Base-by-base conservation (phyloP, 2,797 vertebrate species). In the Typhlichthys subterraneus region DNA sequence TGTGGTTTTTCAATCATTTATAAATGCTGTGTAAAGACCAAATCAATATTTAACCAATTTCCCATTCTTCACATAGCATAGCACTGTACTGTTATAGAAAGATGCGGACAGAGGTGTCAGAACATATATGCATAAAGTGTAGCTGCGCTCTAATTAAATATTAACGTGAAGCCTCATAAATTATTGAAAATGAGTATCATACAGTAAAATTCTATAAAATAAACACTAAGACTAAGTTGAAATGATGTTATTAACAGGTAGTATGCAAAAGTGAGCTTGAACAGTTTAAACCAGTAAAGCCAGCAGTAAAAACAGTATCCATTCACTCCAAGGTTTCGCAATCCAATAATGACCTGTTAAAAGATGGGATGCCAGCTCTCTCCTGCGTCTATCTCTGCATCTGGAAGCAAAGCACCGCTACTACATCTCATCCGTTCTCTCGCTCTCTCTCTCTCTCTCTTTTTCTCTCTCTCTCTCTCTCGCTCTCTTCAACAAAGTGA, bases 141-240 rank as follows among this genome's bases (percentile, higher is more conserved):
- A 65, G 80, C 79, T 65, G 80, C 76, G 86, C 53, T 78, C 81
- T 84, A 45, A 91, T 90, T 66, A 89, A 88, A 91, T 87, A 90
- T 91, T 89, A 86, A 89, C 75, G 77, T 2, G 49, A 15, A 73
- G 73, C 72, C 75, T 82, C 79, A 81, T 86, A 70, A 85, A 90
- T 86, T 76, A 83, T 81, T 70, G 62, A 82, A 50, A 62, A 75
- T 12, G 72, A 72, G 62, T 55, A 56, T 84, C 80, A 87, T 83
- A 73, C 13, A 71, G 72, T 53, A 68, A 59, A 48, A 48, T 9
- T 2, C 3, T 15, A 57, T 63, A 56, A 63, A 50, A 46, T 63
- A 61, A 45, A 64, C 78, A 55, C 46, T 1, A 7, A 11, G 19
- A 45, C 65, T 48, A 61, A 31, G 66, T 57, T 57, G 75, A 42